Evolutionary conservation across 2,888 invertebrate genomes (phyloP).

Genomic region (Drosophila acutilabella): DNA sequence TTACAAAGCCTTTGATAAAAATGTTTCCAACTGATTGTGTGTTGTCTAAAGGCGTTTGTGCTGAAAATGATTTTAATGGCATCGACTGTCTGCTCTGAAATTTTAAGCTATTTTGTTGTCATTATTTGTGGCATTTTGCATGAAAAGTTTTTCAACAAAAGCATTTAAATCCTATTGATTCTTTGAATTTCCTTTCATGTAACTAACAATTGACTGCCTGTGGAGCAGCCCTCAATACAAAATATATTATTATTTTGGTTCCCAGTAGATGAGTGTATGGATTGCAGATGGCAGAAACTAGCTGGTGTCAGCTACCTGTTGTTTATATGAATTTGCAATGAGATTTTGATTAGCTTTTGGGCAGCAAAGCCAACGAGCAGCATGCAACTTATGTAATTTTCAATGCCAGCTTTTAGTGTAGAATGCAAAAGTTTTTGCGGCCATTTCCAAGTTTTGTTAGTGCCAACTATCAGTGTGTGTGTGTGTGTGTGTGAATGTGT

Average conservation of each 20-base stretch:
- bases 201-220: neutral
- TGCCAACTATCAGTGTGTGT: conserved; percentile 11
- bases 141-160: conserved; percentile 14
- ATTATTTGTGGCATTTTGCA: neutral
- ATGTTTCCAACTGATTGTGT: no score
- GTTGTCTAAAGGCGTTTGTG: no score
- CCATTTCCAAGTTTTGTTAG: conserved; percentile 35
- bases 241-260: conserved; percentile 2
- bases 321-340: conserved; percentile 68
- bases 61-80: neutral
- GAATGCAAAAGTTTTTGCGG: conserved; percentile 49
- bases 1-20: no score
- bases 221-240: neutral
- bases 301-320: conserved; percentile 44
- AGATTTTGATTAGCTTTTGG: conserved; percentile 72
- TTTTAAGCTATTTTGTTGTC: conserved; percentile 3
- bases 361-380: conserved; percentile 22
- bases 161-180: conserved; percentile 50
- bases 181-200: conserved; percentile 50
- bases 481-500: conserved; percentile 1
- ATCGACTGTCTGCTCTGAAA: neutral
- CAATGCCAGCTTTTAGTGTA: conserved; percentile 18
- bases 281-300: neutral
- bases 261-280: neutral
- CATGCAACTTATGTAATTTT: conserved; percentile 24